A percentile compares a stretch with the other conserved stretches of the same genome.
phyloP scores from a whole-genome alignment of 2,113 vertebrate species.

The Leptocoma aspasia region DNA sequence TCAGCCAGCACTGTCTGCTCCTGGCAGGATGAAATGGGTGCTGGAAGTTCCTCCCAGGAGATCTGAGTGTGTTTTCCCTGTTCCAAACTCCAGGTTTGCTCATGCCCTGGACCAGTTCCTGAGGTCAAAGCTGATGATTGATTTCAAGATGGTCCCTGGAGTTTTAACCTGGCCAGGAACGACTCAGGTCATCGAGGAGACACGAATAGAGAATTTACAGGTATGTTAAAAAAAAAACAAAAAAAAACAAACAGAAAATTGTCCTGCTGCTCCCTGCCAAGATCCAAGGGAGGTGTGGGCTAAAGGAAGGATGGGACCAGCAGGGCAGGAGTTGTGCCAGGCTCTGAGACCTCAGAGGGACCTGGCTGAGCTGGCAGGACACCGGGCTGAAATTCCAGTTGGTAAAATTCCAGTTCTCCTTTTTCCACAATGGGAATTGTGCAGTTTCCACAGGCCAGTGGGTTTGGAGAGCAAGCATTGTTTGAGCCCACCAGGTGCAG shows the following conservation, averaged over 20 bases:
- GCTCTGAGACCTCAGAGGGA: neutral
- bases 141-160: conserved; percentile 79
- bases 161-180: conserved; percentile 92
- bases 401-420: neutral
- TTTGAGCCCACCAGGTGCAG: neutral
- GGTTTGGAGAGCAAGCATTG: neutral
- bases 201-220: conserved; percentile 80
- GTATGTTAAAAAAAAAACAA: conserved; percentile 41
- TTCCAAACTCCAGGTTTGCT: conserved; percentile 74
- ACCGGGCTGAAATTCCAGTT: neutral
- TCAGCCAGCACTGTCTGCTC: fast-evolving
- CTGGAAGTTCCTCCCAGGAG: fast-evolving
- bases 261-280: neutral
- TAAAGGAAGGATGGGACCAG: neutral
- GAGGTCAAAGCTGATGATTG: conserved; percentile 81
- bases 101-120: conserved; percentile 82
- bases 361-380: neutral
- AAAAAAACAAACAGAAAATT: no score
- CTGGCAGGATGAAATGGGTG: neutral
- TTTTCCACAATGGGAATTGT: neutral
- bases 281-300: no score
- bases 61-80: neutral
- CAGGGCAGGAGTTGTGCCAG: neutral
- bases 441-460: neutral
- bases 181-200: conserved; percentile 83